A percentile compares a stretch with the other conserved stretches of the same genome.
Conservation (phyloP, 2,797 vertebrate genomes). For the Delichon dasypus region DNA sequence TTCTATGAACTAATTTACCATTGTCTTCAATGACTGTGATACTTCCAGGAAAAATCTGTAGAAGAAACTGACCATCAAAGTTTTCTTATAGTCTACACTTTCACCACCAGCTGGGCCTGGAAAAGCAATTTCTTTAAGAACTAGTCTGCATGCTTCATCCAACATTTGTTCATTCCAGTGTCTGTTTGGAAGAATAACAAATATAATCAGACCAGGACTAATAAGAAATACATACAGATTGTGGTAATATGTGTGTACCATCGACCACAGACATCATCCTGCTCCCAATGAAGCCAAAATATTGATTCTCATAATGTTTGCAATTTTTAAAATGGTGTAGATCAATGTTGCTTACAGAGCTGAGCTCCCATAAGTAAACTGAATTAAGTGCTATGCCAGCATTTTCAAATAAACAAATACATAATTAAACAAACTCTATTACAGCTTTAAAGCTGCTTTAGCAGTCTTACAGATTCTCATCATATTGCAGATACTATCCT, state of each 20-base stretch:
- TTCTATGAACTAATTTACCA: slow-evolving; percentile 15
- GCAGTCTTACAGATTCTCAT: neutral
- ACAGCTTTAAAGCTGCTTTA: neutral
- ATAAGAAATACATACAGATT: neutral
- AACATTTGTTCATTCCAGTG: slow-evolving; percentile 83
- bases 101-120: slow-evolving; percentile 76
- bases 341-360: neutral
- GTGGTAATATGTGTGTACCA: neutral
- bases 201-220: neutral
- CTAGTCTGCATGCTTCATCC: slow-evolving; percentile 76
- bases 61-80: slow-evolving; percentile 86
- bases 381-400: neutral
- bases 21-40: slow-evolving; percentile 75
- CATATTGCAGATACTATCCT: neutral
- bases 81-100: slow-evolving; percentile 83
- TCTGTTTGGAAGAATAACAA: slow-evolving; percentile 67
- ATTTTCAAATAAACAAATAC: neutral
- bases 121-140: slow-evolving; percentile 83
- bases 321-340: neutral
- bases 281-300: neutral
- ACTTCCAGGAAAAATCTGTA: slow-evolving; percentile 90
- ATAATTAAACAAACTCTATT: neutral
- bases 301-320: neutral
- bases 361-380: neutral
- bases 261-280: neutral